These are phyloP conservation scores for Axis porcinus DNA, from an alignment of 2,113 vertebrate species.

Conservation along the genomic window DNA sequence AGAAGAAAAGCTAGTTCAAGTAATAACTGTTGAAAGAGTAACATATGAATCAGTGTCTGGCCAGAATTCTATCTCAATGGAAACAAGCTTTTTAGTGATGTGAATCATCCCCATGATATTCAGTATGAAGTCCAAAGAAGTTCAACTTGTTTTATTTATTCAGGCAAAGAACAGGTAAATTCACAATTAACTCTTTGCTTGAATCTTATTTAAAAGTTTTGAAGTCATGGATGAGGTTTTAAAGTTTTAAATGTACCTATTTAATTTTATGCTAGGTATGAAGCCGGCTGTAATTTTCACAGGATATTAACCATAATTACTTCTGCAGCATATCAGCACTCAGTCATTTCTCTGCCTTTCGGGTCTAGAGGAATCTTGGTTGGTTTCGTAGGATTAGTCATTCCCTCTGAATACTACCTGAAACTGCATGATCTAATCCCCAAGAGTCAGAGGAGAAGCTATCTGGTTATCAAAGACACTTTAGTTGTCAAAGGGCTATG, in stretches of 20 bases:
- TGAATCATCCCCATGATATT: background rate
- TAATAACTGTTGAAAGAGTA: background rate
- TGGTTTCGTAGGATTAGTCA: background rate
- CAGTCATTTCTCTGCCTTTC: background rate
- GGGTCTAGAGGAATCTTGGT: background rate
- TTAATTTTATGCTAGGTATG: conserved; percentile 56
- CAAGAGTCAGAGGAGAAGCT: background rate
- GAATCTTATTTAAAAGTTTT: conserved; percentile 29
- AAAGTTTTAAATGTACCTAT: conserved; percentile 31
- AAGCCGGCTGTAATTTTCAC: conserved; percentile 31
- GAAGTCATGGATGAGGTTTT: conserved; percentile 25
- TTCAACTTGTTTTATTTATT: background rate
- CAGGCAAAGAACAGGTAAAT: conserved; percentile 30
- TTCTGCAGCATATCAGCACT: background rate
- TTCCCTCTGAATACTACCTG: background rate
- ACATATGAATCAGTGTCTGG: background rate
- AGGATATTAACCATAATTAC: conserved; percentile 45
- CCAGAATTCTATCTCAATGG: background rate
- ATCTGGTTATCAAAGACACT: background rate
- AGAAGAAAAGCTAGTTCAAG: background rate
- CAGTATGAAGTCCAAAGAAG: background rate
- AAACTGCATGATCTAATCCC: background rate
- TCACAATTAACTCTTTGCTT: conserved; percentile 14
- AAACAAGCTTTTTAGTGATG: background rate
- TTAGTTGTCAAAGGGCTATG: background rate